A percentile compares a stretch with the other conserved stretches of the same genome.
phyloP scores from a whole-genome alignment of 1,140 invertebrate genomes.

The Euwallacea fornicatus region DNA sequence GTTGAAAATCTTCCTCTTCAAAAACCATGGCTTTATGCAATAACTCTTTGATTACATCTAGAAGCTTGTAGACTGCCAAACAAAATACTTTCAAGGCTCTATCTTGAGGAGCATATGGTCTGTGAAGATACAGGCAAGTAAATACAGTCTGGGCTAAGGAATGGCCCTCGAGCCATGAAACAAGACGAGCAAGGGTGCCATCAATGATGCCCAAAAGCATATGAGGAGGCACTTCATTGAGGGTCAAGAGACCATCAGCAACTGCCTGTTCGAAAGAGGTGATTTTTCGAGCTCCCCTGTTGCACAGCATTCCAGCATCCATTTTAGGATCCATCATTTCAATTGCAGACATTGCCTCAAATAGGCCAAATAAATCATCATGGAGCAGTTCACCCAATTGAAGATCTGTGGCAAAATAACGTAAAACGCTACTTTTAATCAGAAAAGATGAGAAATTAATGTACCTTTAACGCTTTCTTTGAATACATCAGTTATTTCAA shows the following conservation, averaged over 20 bases:
- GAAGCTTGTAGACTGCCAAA: conserved; percentile 85
- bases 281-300: conserved; percentile 79
- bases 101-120: conserved; percentile 83
- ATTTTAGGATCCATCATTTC: conserved; percentile 99
- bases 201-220: conserved; percentile 91
- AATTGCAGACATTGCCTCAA: conserved; percentile 99
- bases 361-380: conserved; percentile 86
- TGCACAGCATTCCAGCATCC: conserved; percentile 98
- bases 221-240: conserved; percentile 70
- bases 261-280: conserved; percentile 88
- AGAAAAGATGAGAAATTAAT: background rate
- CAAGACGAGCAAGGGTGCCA: conserved; percentile 87
- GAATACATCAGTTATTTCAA: conserved; percentile 77
- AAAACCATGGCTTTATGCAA: conserved; percentile 86
- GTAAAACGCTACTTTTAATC: background rate
- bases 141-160: conserved; percentile 97
- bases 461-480: conserved; percentile 73
- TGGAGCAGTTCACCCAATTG: conserved; percentile 86
- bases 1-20: conserved; percentile 96
- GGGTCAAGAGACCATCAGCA: conserved; percentile 74
- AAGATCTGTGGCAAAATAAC: conserved; percentile 61
- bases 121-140: conserved; percentile 94
- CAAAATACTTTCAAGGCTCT: conserved; percentile 84
- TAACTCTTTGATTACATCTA: conserved; percentile 88
- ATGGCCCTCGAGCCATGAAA: conserved; percentile 93